phyloP scores from a whole-genome alignment of 1,140 invertebrate genomes.

The Gonatopus flavifemur region DNA sequence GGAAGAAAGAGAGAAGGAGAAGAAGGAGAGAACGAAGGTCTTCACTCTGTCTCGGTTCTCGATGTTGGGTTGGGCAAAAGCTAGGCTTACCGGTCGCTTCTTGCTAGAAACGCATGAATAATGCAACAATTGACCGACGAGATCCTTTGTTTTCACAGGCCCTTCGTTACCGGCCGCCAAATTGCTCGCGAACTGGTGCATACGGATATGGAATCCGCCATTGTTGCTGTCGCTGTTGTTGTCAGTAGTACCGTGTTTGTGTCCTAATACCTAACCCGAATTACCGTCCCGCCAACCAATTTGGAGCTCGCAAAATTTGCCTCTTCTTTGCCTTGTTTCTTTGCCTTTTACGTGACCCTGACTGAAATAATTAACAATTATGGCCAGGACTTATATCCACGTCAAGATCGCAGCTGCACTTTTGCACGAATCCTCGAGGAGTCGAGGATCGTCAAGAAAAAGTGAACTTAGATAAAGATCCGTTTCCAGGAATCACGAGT shows the following conservation, averaged over 20 bases:
- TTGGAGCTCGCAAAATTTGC: slow-evolving; percentile 18
- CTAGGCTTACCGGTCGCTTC: slow-evolving; percentile 41
- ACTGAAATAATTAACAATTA: slow-evolving; percentile 40
- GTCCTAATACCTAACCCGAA: too few species aligned
- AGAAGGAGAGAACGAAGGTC: slow-evolving; percentile 18
- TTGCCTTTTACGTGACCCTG: slow-evolving; percentile 1
- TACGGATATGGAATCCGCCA: too few species aligned
- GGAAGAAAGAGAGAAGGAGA: slow-evolving; percentile 19
- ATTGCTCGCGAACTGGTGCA: slow-evolving; percentile 45
- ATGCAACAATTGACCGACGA: slow-evolving; percentile 51
- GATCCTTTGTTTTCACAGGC: slow-evolving; percentile 53
- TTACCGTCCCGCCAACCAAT: slow-evolving; percentile 36
- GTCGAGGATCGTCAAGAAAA: neutral
- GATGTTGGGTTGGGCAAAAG: slow-evolving; percentile 24
- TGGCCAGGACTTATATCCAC: slow-evolving; percentile 4
- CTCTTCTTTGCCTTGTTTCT: slow-evolving; percentile 8
- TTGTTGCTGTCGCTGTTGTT: too few species aligned
- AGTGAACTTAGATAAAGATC: neutral
- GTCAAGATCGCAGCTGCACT: slow-evolving; percentile 16
- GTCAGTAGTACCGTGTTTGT: too few species aligned
- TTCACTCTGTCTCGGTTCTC: too few species aligned
- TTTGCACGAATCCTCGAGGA: neutral
- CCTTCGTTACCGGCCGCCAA: slow-evolving; percentile 49
- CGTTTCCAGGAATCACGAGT: neutral
- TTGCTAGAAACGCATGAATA: slow-evolving; percentile 55